A percentile compares a stretch with the other conserved stretches of the same genome.
Evolutionary conservation across 1,140 invertebrate species (phyloP).

Genomic region (Leptopilina clavipes): DNA sequence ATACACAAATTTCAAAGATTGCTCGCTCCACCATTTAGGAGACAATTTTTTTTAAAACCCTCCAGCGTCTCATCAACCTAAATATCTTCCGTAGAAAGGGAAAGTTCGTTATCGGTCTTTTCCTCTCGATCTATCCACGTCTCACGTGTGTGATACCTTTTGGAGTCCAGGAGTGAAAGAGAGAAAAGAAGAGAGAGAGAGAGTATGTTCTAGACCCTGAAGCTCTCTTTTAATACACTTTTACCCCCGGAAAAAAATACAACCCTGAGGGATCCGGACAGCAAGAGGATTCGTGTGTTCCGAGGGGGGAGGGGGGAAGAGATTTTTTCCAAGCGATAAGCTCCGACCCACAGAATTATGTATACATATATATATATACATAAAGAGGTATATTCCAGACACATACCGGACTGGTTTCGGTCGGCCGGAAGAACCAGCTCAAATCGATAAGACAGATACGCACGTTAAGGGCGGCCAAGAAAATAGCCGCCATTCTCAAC

Average conservation of each 20-base stretch:
- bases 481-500: slow-evolving; percentile 34
- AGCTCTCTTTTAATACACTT: neutral
- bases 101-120: slow-evolving; percentile 29
- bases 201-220: neutral
- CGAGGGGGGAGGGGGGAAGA: neutral
- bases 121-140: slow-evolving; percentile 38
- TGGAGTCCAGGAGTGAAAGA: too few relatives aligned
- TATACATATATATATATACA: neutral
- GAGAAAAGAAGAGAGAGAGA: neutral
- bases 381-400: slow-evolving; percentile 41
- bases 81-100: slow-evolving; percentile 5
- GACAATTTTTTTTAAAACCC: neutral
- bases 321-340: slow-evolving; percentile 50
- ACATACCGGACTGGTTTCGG: slow-evolving; percentile 50
- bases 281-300: neutral
- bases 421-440: slow-evolving; percentile 57
- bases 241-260: too few relatives aligned
- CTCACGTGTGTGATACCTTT: slow-evolving; percentile 20
- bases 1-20: too few relatives aligned
- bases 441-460: slow-evolving; percentile 57
- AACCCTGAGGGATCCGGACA: slow-evolving; percentile 10
- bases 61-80: slow-evolving; percentile 24
- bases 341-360: neutral
- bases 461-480: slow-evolving; percentile 32
- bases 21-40: neutral